phyloP scores from a whole-genome alignment of 64 coral and sea anemone genomes.

The Orbicella faveolata region DNA sequence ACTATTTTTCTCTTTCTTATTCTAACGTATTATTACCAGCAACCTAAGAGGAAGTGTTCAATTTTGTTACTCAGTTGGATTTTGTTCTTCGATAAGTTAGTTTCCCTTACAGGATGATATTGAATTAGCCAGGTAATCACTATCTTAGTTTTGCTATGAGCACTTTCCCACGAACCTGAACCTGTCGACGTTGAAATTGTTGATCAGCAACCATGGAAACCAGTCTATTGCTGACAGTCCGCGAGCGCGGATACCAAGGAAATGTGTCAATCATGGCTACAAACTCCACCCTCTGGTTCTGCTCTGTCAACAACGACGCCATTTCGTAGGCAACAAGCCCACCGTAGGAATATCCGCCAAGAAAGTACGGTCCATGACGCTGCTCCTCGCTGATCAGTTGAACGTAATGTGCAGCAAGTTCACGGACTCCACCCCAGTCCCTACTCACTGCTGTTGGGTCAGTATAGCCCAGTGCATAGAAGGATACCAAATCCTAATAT shows the following conservation, averaged over 20 bases:
- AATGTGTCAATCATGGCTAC: slow-evolving; percentile 67
- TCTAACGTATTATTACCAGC: too few relatives aligned
- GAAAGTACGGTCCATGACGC: slow-evolving; percentile 47
- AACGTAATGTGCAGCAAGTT: slow-evolving; percentile 44
- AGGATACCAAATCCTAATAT: slow-evolving; percentile 28
- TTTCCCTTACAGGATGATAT: too few relatives aligned
- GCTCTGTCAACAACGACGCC: slow-evolving; percentile 28
- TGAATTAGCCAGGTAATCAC: too few relatives aligned
- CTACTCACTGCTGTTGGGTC: slow-evolving; percentile 4
- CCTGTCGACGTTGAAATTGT: neutral
- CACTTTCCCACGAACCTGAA: neutral
- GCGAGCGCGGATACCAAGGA: neutral
- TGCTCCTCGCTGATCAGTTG: slow-evolving; percentile 26
- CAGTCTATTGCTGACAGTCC: neutral
- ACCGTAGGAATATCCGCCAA: slow-evolving; percentile 48
- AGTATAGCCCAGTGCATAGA: slow-evolving; percentile 48
- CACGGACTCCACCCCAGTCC: slow-evolving; percentile 50
- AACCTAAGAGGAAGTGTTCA: too few relatives aligned
- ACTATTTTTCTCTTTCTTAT: too few relatives aligned
- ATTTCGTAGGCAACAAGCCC: slow-evolving; percentile 59
- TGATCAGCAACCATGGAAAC: neutral
- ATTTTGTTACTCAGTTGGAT: too few relatives aligned
- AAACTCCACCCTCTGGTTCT: slow-evolving; percentile 42
- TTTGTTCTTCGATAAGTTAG: too few relatives aligned
- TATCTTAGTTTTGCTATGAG: too few relatives aligned